These are phyloP conservation scores for Campoletis sonorensis DNA, from an alignment of 1,140 invertebrate species.

Conservation along the genomic window DNA sequence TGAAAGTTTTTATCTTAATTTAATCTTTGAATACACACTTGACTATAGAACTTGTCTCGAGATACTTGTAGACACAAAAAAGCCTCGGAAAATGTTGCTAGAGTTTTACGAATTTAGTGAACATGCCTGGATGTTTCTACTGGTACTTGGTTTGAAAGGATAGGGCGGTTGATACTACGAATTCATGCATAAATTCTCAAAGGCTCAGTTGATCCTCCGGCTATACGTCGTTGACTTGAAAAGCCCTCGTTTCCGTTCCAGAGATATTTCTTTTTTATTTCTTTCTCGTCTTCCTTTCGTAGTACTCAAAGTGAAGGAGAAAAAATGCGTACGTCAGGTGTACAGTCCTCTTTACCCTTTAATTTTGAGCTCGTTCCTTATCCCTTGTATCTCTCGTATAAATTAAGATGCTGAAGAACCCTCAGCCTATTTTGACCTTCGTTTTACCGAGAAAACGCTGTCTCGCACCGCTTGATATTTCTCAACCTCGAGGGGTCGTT, in stretches of 20 bases:
- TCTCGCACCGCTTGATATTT: background rate
- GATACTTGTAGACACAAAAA: background rate
- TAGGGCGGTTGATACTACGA: slow-evolving; percentile 14
- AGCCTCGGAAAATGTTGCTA: background rate
- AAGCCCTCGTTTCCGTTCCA: background rate
- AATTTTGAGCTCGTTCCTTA: slow-evolving; percentile 48
- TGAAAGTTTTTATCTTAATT: background rate
- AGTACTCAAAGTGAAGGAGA: background rate
- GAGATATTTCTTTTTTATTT: background rate
- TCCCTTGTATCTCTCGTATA: slow-evolving; percentile 45
- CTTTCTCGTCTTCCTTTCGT: background rate
- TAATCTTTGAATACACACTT: background rate
- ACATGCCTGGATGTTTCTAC: background rate
- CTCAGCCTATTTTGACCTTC: slow-evolving; percentile 21
- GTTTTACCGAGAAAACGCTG: background rate
- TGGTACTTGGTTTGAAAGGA: background rate
- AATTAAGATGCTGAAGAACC: slow-evolving; percentile 28
- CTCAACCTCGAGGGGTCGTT: slow-evolving; percentile 2
- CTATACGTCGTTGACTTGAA: slow-evolving; percentile 28
- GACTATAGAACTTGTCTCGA: background rate
- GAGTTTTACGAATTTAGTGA: background rate
- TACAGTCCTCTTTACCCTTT: slow-evolving; percentile 20
- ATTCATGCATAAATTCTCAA: slow-evolving; percentile 36
- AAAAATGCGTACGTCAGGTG: slow-evolving; percentile 19
- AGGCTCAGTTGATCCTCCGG: slow-evolving; percentile 7